phyloP scores from a whole-genome alignment of 2,113 vertebrate genomes.

The Corvus hawaiiensis region DNA sequence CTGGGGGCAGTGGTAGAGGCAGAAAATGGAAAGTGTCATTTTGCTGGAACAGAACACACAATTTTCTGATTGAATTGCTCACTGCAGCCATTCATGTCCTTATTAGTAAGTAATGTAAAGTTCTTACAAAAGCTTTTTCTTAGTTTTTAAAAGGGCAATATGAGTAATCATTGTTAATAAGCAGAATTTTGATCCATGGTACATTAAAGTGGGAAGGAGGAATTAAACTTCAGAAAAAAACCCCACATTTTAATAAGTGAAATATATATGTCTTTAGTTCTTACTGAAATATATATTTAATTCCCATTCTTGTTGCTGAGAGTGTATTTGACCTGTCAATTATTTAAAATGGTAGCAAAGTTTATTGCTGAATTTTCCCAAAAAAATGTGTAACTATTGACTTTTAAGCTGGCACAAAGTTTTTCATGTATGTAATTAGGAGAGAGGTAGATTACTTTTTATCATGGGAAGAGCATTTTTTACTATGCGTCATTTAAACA shows the following conservation, averaged over 20 bases:
- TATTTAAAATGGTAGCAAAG: neutral
- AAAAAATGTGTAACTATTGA: neutral
- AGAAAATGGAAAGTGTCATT: slow-evolving; percentile 16
- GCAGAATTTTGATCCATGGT: neutral
- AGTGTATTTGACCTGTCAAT: neutral
- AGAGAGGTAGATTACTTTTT: neutral
- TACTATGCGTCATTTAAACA: slow-evolving; percentile 28
- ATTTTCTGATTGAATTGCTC: neutral
- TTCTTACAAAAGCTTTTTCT: neutral
- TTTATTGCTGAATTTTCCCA: neutral
- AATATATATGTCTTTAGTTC: neutral
- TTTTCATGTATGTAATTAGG: slow-evolving; percentile 1
- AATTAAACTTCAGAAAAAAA: neutral
- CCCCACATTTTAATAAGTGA: neutral
- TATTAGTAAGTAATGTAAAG: neutral
- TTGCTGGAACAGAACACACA: neutral
- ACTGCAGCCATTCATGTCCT: neutral
- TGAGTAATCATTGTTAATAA: neutral
- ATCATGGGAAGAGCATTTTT: neutral
- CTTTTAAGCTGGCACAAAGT: neutral
- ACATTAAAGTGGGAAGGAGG: neutral
- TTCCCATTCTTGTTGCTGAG: neutral
- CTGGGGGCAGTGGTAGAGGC: neutral
- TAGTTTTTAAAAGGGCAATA: neutral
- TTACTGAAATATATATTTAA: neutral